phyloP scores from a whole-genome alignment of 2,888 invertebrate genomes.

The Callinectes sapidus region DNA sequence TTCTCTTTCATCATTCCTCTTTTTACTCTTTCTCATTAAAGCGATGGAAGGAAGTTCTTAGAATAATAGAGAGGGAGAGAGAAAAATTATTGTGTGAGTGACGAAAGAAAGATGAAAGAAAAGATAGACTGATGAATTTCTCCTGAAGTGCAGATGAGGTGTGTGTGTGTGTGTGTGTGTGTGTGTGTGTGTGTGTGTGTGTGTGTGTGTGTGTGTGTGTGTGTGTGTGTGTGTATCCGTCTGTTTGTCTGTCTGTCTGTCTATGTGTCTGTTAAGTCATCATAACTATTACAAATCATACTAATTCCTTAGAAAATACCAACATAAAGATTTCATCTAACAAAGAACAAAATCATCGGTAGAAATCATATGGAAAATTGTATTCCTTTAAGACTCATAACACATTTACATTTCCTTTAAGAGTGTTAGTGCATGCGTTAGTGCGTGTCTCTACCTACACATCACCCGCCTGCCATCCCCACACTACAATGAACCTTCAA shows the following conservation, averaged over 20 bases:
- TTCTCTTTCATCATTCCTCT: neutral
- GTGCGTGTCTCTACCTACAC: no score
- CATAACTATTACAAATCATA: no score
- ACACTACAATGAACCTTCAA: no score
- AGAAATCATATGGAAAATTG: no score
- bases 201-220: neutral
- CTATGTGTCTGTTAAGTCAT: neutral
- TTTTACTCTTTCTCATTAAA: neutral
- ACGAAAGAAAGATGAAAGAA: neutral
- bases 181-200: neutral
- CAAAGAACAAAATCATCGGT: no score
- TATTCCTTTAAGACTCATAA: no score
- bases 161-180: conserved; percentile 1
- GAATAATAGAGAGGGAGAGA: neutral
- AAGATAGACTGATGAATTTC: neutral
- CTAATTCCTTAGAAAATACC: no score
- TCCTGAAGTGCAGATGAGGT: neutral
- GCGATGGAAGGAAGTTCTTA: neutral
- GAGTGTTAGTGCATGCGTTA: no score
- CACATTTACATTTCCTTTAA: no score
- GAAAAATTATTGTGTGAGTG: neutral
- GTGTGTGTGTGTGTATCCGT: neutral
- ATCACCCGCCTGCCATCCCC: no score
- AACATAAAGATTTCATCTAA: no score
- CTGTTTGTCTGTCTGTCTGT: neutral